phyloP scores from a whole-genome alignment of 2,888 invertebrate species.

The Trypoxylon attenuatum region DNA sequence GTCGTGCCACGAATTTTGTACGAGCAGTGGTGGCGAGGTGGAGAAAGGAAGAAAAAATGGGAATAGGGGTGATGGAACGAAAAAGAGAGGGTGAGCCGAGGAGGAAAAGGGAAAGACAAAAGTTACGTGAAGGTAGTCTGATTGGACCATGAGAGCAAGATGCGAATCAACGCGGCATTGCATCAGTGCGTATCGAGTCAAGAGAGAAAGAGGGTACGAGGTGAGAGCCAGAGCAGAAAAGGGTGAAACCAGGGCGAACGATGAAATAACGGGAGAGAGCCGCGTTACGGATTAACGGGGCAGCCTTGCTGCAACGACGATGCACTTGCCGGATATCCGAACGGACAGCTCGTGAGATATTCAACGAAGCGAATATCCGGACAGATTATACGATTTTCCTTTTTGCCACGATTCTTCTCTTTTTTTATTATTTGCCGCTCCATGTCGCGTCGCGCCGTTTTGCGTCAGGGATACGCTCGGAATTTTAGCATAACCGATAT shows the following conservation, averaged over 20 bases:
- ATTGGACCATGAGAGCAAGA: no score
- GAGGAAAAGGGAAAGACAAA: background rate
- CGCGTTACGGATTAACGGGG: conserved; percentile 52
- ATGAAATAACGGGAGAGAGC: conserved; percentile 45
- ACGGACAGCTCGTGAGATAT: conserved; percentile 56
- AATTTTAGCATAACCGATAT: conserved; percentile 15
- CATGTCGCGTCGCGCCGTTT: background rate
- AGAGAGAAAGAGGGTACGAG: background rate
- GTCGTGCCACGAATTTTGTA: conserved; percentile 52
- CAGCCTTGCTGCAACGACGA: conserved; percentile 49
- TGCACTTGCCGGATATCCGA: conserved; percentile 57
- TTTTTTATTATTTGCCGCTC: conserved; percentile 1
- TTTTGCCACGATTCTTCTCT: conserved; percentile 26
- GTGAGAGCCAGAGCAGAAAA: background rate
- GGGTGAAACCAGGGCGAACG: conserved; percentile 1
- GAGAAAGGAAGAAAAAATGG: conserved; percentile 20
- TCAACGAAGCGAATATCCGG: conserved; percentile 56
- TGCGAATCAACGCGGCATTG: no score
- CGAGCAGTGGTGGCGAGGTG: conserved; percentile 24
- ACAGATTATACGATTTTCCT: conserved; percentile 53
- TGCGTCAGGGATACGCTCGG: background rate
- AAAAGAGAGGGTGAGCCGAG: background rate
- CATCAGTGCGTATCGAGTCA: background rate
- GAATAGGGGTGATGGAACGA: background rate
- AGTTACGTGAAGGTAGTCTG: background rate